These are phyloP conservation scores for Desoria tigrina DNA, from an alignment of 2,888 invertebrate genomes.

Conservation along the genomic window DNA sequence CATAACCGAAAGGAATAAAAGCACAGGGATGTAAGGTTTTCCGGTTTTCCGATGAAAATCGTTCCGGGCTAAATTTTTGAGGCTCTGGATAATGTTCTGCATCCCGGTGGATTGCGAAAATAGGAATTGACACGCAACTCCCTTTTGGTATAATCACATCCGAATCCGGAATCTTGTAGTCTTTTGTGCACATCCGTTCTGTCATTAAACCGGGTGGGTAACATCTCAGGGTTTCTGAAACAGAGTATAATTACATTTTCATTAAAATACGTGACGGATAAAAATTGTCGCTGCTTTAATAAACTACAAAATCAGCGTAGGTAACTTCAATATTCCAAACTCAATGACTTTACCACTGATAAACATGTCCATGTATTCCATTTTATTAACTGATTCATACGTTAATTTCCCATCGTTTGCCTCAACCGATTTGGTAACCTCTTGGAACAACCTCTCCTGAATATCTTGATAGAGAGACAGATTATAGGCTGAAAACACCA, in stretches of 20 bases:
- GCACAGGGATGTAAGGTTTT: constrained; percentile 29
- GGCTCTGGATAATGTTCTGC: constrained; percentile 35
- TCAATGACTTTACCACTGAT: background rate
- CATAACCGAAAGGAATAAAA: constrained; percentile 37
- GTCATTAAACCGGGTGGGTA: background rate
- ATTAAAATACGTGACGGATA: too few relatives aligned
- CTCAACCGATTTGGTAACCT: too few relatives aligned
- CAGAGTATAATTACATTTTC: background rate
- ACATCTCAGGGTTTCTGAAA: constrained; percentile 1
- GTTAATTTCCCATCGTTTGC: too few relatives aligned
- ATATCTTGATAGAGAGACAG: background rate
- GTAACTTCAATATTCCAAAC: too few relatives aligned
- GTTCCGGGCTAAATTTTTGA: constrained; percentile 36
- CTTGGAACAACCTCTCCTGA: constrained; percentile 7
- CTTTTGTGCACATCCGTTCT: constrained; percentile 4
- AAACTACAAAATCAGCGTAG: too few relatives aligned
- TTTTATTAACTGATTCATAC: too few relatives aligned
- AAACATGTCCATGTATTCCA: too few relatives aligned
- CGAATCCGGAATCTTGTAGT: background rate
- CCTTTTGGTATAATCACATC: background rate
- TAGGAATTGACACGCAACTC: background rate
- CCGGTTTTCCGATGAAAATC: constrained; percentile 32
- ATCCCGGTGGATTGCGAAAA: constrained; percentile 22
- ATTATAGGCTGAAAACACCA: background rate
- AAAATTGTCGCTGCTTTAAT: too few relatives aligned